A percentile compares a stretch with the other conserved stretches of the same genome.
Conservation (phyloP, 1,140 invertebrate species). For the Calliphora vicina region DNA sequence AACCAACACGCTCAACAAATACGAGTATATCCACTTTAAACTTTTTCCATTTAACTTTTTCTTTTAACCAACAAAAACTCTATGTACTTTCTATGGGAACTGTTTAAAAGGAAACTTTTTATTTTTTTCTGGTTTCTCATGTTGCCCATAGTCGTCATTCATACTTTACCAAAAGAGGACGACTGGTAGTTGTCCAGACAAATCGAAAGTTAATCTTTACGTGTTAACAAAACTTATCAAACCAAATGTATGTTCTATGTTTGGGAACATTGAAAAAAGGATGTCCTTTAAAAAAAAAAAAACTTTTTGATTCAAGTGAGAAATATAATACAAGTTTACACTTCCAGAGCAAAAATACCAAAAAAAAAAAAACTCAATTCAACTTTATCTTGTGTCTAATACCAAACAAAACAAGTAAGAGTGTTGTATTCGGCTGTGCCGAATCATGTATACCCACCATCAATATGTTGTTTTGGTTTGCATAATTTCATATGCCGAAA, state of each 20-base stretch:
- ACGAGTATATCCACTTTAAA: slow-evolving; percentile 2
- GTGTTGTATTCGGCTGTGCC: too few relatives aligned
- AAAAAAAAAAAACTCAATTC: background rate
- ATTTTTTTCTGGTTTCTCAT: background rate
- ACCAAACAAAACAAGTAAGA: too few relatives aligned
- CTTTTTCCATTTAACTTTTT: slow-evolving; percentile 33
- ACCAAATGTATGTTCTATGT: background rate
- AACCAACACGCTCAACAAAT: too few relatives aligned
- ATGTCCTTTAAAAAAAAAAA: background rate
- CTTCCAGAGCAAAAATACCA: background rate
- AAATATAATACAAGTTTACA: background rate
- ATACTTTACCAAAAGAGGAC: background rate
- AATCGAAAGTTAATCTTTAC: slow-evolving; percentile 30
- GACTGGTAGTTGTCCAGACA: background rate
- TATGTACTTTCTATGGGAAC: background rate
- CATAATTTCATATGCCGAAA: too few relatives aligned
- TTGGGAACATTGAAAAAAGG: background rate
- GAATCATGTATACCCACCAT: too few relatives aligned
- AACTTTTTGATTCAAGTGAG: slow-evolving; percentile 19
- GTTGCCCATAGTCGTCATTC: background rate
- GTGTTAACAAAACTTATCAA: slow-evolving; percentile 18
- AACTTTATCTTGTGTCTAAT: background rate
- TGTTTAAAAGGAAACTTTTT: background rate
- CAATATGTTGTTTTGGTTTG: too few relatives aligned
- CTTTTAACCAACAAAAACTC: background rate